Evolutionary conservation across 2,797 vertebrate genomes (phyloP).

Genomic region (Poeciliopsis gracilis): DNA sequence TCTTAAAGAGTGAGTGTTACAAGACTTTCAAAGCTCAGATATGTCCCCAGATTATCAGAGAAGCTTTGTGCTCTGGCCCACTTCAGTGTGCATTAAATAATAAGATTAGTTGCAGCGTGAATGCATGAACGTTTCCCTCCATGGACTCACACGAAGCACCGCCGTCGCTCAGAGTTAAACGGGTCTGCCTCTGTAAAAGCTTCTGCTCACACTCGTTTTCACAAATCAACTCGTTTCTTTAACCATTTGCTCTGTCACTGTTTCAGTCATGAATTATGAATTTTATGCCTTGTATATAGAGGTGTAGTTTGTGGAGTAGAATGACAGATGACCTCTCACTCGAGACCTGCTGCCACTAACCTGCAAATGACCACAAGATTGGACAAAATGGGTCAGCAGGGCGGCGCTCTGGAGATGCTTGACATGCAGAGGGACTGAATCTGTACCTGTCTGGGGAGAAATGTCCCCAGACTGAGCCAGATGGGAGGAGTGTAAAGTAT

Average conservation of each 20-base stretch:
- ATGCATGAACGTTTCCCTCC: slow-evolving; percentile 45
- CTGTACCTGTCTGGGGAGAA: slow-evolving; percentile 52
- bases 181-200: slow-evolving; percentile 56
- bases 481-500: slow-evolving; percentile 17
- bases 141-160: slow-evolving; percentile 49
- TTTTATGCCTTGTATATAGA: not conserved
- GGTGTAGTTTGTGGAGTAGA: slow-evolving; percentile 25
- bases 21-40: slow-evolving; percentile 40
- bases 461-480: slow-evolving; percentile 11
- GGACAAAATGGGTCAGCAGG: slow-evolving; percentile 34
- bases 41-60: slow-evolving; percentile 58
- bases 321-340: slow-evolving; percentile 8
- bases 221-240: slow-evolving; percentile 7
- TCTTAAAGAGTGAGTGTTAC: slow-evolving; percentile 53
- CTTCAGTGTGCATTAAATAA: slow-evolving; percentile 44
- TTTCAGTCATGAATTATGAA: not conserved
- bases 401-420: slow-evolving; percentile 44
- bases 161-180: slow-evolving; percentile 59
- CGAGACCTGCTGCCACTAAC: not conserved
- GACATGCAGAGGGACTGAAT: slow-evolving; percentile 36
- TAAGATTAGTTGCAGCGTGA: slow-evolving; percentile 68
- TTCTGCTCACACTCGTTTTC: slow-evolving; percentile 10
- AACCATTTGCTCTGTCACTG: not conserved
- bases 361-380: slow-evolving; percentile 51
- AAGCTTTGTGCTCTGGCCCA: slow-evolving; percentile 60